Evolutionary conservation across 2,888 invertebrate species (phyloP).

Genomic region (Spialia ferax): DNA sequence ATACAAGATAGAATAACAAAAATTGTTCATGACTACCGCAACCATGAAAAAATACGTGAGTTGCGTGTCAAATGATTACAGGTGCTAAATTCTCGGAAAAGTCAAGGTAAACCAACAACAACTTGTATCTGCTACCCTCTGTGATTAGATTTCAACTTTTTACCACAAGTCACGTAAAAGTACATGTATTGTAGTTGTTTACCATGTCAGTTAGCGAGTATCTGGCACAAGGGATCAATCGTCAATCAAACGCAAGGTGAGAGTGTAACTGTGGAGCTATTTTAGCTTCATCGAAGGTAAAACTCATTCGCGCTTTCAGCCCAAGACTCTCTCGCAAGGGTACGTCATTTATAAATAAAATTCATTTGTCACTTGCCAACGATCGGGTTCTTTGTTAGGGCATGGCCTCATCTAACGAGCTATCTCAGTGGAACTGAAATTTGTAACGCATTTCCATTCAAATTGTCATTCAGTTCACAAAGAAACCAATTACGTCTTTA

Average conservation of each 20-base stretch:
- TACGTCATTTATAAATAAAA: constrained; percentile 81
- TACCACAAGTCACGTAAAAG: constrained; percentile 19
- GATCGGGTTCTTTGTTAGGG: constrained; percentile 49
- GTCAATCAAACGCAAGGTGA: constrained; percentile 87
- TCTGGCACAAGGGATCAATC: constrained; percentile 86
- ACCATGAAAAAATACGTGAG: constrained; percentile 18
- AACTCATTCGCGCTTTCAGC: constrained; percentile 84
- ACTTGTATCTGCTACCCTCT: not conserved
- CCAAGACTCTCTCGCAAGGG: constrained; percentile 83
- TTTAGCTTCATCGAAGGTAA: constrained; percentile 86
- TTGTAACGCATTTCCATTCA: constrained; percentile 25
- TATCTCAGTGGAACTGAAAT: constrained; percentile 40
- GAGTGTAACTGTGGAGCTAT: constrained; percentile 83
- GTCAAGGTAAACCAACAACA: constrained; percentile 14
- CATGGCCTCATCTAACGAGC: constrained; percentile 46
- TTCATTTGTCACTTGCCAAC: constrained; percentile 76
- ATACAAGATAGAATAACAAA: too few species aligned
- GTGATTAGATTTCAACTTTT: constrained; percentile 5
- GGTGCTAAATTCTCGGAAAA: constrained; percentile 11
- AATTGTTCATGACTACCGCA: not conserved
- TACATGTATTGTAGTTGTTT: constrained; percentile 63
- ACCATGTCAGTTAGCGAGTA: constrained; percentile 76
- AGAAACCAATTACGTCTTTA: constrained; percentile 27
- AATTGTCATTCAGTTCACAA: constrained; percentile 21
- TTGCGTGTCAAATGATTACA: constrained; percentile 4